These are phyloP conservation scores for Monodelphis domestica DNA, from an alignment of 2,797 vertebrate species.

Conservation along the genomic window DNA sequence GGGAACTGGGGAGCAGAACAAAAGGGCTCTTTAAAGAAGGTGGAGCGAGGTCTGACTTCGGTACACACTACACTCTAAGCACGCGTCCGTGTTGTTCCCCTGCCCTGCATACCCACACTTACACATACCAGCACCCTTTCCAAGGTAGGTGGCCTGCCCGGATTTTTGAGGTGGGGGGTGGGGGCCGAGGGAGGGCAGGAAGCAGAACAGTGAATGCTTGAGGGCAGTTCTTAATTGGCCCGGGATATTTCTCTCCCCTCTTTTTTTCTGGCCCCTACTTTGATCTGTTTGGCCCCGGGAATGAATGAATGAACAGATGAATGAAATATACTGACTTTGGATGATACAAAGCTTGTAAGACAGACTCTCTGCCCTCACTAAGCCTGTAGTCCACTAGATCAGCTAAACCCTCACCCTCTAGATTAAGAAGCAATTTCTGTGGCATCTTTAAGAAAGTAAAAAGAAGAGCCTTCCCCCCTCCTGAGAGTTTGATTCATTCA, in stretches of 20 bases:
- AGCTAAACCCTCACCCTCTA: not conserved
- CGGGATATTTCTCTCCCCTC: not conserved
- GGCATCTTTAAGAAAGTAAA: not conserved
- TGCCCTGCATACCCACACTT: not conserved
- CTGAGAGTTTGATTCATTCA: not conserved
- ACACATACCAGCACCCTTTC: conserved; percentile 46
- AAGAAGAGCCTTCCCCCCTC: not conserved
- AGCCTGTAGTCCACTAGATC: not conserved
- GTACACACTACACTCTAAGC: conserved; percentile 61
- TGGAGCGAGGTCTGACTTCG: conserved; percentile 58
- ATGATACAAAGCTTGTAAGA: not conserved
- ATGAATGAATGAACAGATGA: not conserved
- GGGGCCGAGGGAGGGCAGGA: not conserved
- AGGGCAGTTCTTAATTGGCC: not conserved
- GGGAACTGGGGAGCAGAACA: conserved; percentile 59
- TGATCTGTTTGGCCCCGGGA: not conserved
- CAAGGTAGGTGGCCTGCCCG: not conserved
- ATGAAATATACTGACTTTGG: not conserved
- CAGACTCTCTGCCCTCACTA: not conserved
- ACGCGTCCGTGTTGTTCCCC: not conserved
- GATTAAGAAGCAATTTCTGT: not conserved
- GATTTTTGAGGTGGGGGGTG: not conserved
- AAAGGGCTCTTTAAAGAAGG: conserved; percentile 71
- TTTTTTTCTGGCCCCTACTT: not conserved
- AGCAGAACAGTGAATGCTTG: not conserved